Conservation (phyloP, 2,888 invertebrate species). For the Meloe dianella region DNA sequence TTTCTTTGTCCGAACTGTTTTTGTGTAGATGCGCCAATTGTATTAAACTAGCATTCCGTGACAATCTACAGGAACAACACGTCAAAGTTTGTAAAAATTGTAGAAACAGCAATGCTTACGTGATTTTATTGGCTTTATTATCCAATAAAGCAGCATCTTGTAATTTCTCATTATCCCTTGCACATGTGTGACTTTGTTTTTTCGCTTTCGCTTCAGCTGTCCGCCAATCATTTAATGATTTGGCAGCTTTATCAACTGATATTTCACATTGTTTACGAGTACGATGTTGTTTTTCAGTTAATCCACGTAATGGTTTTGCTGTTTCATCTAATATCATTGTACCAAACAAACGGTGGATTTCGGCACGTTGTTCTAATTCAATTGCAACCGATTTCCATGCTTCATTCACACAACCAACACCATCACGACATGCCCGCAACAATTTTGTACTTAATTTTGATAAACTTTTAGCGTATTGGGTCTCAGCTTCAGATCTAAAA, state of each 20-base stretch:
- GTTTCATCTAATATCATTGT: slow-evolving; percentile 81
- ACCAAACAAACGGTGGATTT: slow-evolving; percentile 76
- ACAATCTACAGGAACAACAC: slow-evolving; percentile 50
- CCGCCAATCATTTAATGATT: slow-evolving; percentile 83
- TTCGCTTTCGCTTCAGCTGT: slow-evolving; percentile 87
- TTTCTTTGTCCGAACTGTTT: slow-evolving; percentile 64
- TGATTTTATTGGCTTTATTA: slow-evolving; percentile 57
- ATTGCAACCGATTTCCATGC: slow-evolving; percentile 90
- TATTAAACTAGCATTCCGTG: slow-evolving; percentile 58
- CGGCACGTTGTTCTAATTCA: slow-evolving; percentile 92
- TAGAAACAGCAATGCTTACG: slow-evolving; percentile 37
- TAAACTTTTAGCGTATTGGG: slow-evolving; percentile 88
- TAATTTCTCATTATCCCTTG: slow-evolving; percentile 89
- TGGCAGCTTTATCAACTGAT: slow-evolving; percentile 84
- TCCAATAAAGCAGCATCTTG: slow-evolving; percentile 78
- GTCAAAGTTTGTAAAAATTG: slow-evolving; percentile 46
- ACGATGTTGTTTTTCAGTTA: slow-evolving; percentile 75
- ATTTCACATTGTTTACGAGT: slow-evolving; percentile 76
- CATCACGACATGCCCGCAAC: slow-evolving; percentile 80
- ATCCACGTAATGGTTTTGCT: slow-evolving; percentile 82
- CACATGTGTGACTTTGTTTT: slow-evolving; percentile 84
- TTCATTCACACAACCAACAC: slow-evolving; percentile 80
- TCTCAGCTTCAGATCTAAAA: slow-evolving; percentile 86
- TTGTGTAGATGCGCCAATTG: slow-evolving; percentile 57
- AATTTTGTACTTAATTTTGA: slow-evolving; percentile 86